Conservation (phyloP, 2,797 vertebrate genomes). For the Neosalanx taihuensis region DNA sequence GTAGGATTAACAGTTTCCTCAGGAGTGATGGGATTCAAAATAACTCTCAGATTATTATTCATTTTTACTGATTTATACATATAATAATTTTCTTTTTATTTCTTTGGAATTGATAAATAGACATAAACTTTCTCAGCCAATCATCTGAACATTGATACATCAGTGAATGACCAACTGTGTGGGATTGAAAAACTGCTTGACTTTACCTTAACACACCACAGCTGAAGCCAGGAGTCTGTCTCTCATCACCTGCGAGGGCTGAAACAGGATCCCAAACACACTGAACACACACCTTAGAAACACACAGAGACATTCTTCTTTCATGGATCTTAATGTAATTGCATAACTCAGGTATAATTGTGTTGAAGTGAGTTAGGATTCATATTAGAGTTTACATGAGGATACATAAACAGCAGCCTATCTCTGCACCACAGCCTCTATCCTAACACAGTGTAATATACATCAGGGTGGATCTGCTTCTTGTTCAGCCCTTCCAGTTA, state of each 20-base stretch:
- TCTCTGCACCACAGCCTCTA: too few relatives aligned
- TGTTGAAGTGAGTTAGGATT: background rate
- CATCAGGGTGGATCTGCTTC: slow-evolving; percentile 18
- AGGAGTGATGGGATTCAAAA: too few relatives aligned
- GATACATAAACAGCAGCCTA: background rate
- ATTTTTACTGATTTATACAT: too few relatives aligned
- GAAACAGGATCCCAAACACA: background rate
- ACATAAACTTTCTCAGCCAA: too few relatives aligned
- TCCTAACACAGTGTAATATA: background rate
- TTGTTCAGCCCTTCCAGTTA: slow-evolving; percentile 8
- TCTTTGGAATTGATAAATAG: too few relatives aligned
- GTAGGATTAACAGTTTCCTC: too few relatives aligned
- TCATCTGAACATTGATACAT: too few relatives aligned
- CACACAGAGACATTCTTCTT: background rate
- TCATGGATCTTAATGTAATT: background rate
- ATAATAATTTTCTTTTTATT: too few relatives aligned
- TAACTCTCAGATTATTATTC: too few relatives aligned
- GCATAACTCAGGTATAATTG: background rate
- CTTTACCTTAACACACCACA: background rate
- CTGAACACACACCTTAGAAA: background rate
- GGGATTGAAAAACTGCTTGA: background rate
- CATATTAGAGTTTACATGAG: background rate
- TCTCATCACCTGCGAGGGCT: background rate
- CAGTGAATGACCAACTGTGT: too few relatives aligned
- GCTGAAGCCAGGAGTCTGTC: background rate